Conservation (phyloP, 2,113 vertebrate species). For the Thalassarche chlororhynchos region DNA sequence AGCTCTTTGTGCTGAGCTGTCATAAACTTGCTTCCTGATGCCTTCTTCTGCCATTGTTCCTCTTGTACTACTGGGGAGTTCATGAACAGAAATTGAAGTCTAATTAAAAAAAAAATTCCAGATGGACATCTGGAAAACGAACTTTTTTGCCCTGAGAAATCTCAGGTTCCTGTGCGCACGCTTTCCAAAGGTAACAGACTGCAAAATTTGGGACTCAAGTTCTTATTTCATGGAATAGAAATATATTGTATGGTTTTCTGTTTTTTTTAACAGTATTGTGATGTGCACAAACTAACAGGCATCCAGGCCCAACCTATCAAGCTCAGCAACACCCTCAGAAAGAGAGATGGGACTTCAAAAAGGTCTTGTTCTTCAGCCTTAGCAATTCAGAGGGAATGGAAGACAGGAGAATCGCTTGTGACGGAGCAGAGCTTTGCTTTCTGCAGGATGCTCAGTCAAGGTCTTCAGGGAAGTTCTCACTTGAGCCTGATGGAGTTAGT, state of each 20-base stretch:
- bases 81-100: not conserved
- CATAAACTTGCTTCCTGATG: not conserved
- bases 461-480: not conserved
- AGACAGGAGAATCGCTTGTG: not conserved
- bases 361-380: not conserved
- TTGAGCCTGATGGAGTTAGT: not conserved
- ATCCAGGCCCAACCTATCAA: not conserved
- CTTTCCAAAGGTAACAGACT: not conserved
- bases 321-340: not conserved
- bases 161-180: rapidly evolving
- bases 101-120: not conserved
- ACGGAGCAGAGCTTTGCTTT: not conserved
- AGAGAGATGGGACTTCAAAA: too few species aligned
- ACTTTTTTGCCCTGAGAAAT: not conserved
- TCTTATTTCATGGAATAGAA: not conserved
- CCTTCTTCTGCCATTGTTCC: rapidly evolving
- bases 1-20: not conserved
- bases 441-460: not conserved
- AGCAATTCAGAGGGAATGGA: not conserved
- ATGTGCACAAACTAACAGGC: not conserved
- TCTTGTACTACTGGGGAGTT: not conserved
- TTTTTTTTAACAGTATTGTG: not conserved
- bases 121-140: not conserved
- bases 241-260: too few species aligned
- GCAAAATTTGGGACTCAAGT: not conserved